Evolutionary conservation across 1,140 invertebrate species (phyloP).

Genomic region (Mylabris phalerata): DNA sequence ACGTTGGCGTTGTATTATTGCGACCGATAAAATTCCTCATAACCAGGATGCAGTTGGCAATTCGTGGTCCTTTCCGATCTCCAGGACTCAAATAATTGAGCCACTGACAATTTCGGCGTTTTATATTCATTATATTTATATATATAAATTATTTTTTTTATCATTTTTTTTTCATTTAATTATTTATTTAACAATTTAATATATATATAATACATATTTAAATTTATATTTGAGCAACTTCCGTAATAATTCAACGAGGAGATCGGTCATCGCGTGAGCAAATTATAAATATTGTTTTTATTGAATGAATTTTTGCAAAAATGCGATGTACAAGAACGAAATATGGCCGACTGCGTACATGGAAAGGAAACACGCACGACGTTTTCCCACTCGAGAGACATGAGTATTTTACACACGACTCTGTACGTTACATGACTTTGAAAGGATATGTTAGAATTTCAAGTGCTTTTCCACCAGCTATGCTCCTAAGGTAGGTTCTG

Average conservation of each 20-base stretch:
- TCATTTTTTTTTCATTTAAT: too few relatives aligned
- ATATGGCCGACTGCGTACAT: too few relatives aligned
- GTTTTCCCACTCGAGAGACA: constrained; percentile 15
- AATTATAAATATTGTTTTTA: not conserved
- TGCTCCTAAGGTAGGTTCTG: constrained; percentile 19
- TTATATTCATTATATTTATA: not conserved
- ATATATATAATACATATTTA: not conserved
- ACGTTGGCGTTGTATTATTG: constrained; percentile 19
- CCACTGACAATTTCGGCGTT: constrained; percentile 13
- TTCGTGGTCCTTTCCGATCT: constrained; percentile 5
- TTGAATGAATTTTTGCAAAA: not conserved
- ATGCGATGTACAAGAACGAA: too few relatives aligned
- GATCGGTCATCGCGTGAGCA: constrained; percentile 5
- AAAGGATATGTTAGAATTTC: constrained; percentile 21
- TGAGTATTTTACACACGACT: constrained; percentile 14
- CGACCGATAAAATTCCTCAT: constrained; percentile 6
- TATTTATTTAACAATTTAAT: too few relatives aligned
- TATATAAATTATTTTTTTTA: too few relatives aligned
- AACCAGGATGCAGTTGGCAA: constrained; percentile 1
- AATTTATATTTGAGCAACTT: constrained; percentile 30
- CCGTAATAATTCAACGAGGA: constrained; percentile 16
- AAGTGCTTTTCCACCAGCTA: constrained; percentile 17
- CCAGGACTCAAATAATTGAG: constrained; percentile 14
- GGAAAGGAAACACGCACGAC: constrained; percentile 12
- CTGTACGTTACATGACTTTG: constrained; percentile 15